Evolutionary conservation across 1,140 invertebrate species (phyloP), one percentile per base, ranked within the genome.

Genomic region (Berghia stephanieae): DNA sequence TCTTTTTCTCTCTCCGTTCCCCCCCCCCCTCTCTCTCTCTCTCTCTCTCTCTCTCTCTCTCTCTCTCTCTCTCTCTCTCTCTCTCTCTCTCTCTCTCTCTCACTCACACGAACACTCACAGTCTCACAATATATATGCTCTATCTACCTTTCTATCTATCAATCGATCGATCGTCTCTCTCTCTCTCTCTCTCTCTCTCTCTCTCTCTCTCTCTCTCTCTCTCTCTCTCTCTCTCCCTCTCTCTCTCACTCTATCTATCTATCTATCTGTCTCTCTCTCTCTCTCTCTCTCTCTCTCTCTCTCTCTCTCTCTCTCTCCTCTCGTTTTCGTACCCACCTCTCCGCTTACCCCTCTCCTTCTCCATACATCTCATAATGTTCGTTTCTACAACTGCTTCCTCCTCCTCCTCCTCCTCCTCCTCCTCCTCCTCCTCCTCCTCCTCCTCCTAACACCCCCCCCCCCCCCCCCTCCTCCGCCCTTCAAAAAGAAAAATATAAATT

Each of bases 121-220:
- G 4, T 44, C 13, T n/a, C n/a, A n/a, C n/a, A n/a, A n/a, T n/a
- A n/a, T n/a, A n/a, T n/a, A n/a, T n/a, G n/a, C 36, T 8, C 31
- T 44, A 38, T 44, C 13, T 44, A 3, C 27, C 10, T 21, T 70
- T 31, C 21, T 31, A 13, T 24, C 38, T 70, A 24, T 44, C 38
- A 44, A 18, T 70, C 68, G 27, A 18, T 44, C 34, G 10, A 3
- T 67, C 31, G 34, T 4, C 40, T 34, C 34, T 31, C 34, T 67
- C 31, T 34, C 34, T n/a, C 31, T 8, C 31, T 27, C 31, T 27
- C 27, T 27, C 57, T 18, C 16, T 63, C 42, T 31, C 34, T 44
- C 13, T 70, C 40, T 70, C 31, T 70, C 68, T 44, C 13, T 43
- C 16, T 70, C 68, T 44, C 40, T 42, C 34, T 70, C 68, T 44